phyloP scores from a whole-genome alignment of 1,140 invertebrate genomes.

The Radopholus similis region DNA sequence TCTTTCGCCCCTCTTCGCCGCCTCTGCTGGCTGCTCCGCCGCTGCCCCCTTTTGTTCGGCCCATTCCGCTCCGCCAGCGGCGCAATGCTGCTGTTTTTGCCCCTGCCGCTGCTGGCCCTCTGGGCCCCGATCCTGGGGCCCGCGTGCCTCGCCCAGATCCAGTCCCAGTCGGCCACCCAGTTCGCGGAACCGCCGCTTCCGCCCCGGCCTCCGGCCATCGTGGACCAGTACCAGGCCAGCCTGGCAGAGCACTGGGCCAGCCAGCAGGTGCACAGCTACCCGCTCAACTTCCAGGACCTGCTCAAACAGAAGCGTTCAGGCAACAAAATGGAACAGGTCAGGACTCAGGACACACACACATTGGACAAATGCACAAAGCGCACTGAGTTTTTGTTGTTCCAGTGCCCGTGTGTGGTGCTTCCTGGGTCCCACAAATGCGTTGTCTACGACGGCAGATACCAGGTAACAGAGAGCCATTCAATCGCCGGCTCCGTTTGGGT shows the following conservation, averaged over 20 bases:
- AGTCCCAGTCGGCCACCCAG: conserved; percentile 26
- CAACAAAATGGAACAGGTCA: conserved; percentile 38
- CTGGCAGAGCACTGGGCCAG: too few species aligned
- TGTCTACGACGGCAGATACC: conserved; percentile 23
- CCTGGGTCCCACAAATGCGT: conserved; percentile 34
- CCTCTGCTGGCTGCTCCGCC: not conserved
- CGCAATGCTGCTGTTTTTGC: not conserved
- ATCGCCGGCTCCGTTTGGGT: not conserved
- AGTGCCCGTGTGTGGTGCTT: conserved; percentile 42
- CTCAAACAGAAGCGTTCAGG: conserved; percentile 24
- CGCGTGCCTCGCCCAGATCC: conserved; percentile 8
- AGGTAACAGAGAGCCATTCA: not conserved
- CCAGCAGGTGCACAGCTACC: too few species aligned
- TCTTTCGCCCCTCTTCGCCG: not conserved
- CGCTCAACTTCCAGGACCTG: conserved; percentile 31
- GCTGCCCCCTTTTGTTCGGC: too few species aligned
- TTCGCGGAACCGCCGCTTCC: not conserved
- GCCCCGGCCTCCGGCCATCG: too few species aligned
- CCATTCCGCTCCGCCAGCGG: not conserved
- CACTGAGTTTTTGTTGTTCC: conserved; percentile 18
- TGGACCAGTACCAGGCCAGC: not conserved
- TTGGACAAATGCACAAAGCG: conserved; percentile 13
- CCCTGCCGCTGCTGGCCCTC: not conserved
- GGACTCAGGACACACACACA: conserved; percentile 10
- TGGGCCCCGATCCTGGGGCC: not conserved